Conservation (phyloP, 2,888 invertebrate genomes). For the Stratiomys singularior region DNA sequence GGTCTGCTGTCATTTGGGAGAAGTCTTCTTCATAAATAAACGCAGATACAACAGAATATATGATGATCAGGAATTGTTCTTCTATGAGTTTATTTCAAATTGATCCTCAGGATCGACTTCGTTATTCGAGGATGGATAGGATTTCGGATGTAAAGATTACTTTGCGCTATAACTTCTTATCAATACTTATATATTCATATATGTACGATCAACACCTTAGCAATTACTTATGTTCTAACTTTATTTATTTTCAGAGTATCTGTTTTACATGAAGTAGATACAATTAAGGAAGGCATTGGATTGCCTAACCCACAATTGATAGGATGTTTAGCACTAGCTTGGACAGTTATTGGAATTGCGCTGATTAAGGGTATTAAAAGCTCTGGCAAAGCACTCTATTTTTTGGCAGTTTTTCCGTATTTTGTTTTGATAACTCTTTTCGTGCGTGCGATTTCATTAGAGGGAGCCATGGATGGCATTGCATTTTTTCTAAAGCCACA, state of each 20-base stretch:
- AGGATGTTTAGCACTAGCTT: constrained; percentile 68
- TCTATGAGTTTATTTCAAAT: too few relatives aligned
- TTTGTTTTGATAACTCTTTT: constrained; percentile 71
- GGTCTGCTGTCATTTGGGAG: too few relatives aligned
- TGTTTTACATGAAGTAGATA: constrained; percentile 67
- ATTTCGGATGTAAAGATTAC: too few relatives aligned
- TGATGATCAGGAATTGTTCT: too few relatives aligned
- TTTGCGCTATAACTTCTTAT: too few relatives aligned
- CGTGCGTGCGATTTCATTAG: constrained; percentile 69
- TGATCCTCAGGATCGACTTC: too few relatives aligned
- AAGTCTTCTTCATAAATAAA: too few relatives aligned
- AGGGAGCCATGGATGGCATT: constrained; percentile 72
- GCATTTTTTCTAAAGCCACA: constrained; percentile 73
- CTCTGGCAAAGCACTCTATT: constrained; percentile 74
- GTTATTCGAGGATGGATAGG: too few relatives aligned
- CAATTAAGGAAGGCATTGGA: constrained; percentile 68
- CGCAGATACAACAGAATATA: too few relatives aligned
- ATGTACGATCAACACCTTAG: too few relatives aligned
- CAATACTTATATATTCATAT: too few relatives aligned
- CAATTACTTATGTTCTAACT: too few relatives aligned
- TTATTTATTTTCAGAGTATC: constrained; percentile 61
- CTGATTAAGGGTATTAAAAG: constrained; percentile 69
- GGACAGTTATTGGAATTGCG: constrained; percentile 68
- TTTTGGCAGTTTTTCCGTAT: constrained; percentile 77
- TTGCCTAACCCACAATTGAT: constrained; percentile 68